Evolutionary conservation across 2,113 vertebrate species (phyloP).

Genomic region (Vanacampus margaritifer): DNA sequence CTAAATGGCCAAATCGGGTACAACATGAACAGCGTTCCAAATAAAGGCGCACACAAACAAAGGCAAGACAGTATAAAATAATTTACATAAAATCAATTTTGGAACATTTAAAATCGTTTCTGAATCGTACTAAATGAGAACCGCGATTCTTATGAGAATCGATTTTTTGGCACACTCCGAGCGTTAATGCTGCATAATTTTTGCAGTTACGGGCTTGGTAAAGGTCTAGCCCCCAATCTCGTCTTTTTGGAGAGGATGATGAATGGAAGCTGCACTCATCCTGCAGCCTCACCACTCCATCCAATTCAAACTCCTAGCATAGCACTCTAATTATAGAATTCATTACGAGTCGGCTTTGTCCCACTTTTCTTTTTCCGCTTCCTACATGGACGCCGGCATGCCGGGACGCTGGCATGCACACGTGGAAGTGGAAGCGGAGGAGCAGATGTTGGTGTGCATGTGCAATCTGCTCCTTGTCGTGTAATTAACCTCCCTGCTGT

Average conservation of each 20-base stretch:
- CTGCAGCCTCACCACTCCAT: slow-evolving; percentile 5
- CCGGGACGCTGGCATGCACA: slow-evolving; percentile 14
- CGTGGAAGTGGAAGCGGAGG: neutral
- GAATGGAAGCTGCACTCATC: slow-evolving; percentile 1
- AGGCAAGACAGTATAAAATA: too few species aligned
- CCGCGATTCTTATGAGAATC: too few species aligned
- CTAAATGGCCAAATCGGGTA: too few species aligned
- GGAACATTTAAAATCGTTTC: too few species aligned
- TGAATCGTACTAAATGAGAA: too few species aligned
- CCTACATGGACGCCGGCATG: neutral
- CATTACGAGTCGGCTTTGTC: slow-evolving; percentile 28
- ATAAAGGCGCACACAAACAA: too few species aligned
- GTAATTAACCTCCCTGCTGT: slow-evolving; percentile 55
- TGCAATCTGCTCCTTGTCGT: slow-evolving; percentile 1
- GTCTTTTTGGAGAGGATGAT: neutral
- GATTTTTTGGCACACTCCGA: too few species aligned
- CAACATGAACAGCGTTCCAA: too few species aligned
- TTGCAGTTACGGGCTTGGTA: too few species aligned
- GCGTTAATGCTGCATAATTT: too few species aligned
- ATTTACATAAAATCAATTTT: too few species aligned
- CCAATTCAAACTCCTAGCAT: slow-evolving; percentile 10
- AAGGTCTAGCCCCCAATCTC: neutral
- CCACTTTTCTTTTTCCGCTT: slow-evolving; percentile 29
- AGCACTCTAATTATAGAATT: slow-evolving; percentile 41
- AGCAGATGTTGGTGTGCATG: slow-evolving; percentile 31